phyloP scores from a whole-genome alignment of 2,888 invertebrate species.

The Rhopalosiphum nymphaeae region DNA sequence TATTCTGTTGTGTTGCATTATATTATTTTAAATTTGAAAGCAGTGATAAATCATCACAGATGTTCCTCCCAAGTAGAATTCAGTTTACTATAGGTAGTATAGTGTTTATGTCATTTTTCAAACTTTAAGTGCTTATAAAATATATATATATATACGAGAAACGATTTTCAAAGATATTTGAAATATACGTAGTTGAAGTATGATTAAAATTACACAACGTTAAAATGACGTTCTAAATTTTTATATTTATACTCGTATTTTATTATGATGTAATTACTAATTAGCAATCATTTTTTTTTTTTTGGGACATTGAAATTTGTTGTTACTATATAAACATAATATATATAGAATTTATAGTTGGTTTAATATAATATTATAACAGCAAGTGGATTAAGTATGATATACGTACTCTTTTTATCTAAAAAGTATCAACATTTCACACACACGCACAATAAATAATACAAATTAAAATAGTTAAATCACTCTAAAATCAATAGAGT shows the following conservation, averaged over 20 bases:
- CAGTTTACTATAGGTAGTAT: background rate
- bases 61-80: background rate
- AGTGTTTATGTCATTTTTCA: slow-evolving; percentile 10
- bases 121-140: background rate
- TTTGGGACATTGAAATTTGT: background rate
- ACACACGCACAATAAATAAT: background rate
- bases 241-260: background rate
- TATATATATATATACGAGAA: background rate
- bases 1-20: background rate
- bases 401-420: background rate
- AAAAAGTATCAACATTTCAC: background rate
- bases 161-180: background rate
- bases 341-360: background rate
- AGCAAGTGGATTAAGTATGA: background rate
- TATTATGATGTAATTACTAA: background rate
- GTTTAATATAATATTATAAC: background rate
- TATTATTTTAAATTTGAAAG: background rate
- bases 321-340: background rate
- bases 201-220: background rate
- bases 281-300: background rate
- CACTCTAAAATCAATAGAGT: background rate
- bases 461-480: background rate
- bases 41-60: slow-evolving; percentile 2
- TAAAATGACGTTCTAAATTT: background rate
- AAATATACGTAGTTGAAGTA: background rate